These are phyloP conservation scores for Mirza zaza DNA, from an alignment of 2,113 vertebrate genomes.

Conservation along the genomic window DNA sequence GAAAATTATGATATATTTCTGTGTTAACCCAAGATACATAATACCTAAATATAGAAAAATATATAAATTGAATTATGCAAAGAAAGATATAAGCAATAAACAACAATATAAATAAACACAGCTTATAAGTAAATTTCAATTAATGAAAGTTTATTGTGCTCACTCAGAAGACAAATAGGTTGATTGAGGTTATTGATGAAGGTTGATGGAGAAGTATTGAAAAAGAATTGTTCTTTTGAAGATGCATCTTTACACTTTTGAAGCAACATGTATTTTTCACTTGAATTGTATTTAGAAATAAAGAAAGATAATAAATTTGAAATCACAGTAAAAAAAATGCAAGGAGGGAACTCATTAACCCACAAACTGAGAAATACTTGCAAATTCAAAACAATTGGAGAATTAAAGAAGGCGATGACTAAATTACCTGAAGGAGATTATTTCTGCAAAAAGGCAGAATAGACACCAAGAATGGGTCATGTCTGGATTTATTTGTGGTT, in stretches of 20 bases:
- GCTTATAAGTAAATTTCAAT: background rate
- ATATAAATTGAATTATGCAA: background rate
- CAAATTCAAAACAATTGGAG: background rate
- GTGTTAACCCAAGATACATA: background rate
- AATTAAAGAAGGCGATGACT: background rate
- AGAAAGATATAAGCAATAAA: background rate
- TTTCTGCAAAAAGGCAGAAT: background rate
- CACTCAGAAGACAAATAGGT: background rate
- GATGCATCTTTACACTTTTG: background rate
- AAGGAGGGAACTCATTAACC: background rate
- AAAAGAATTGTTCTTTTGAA: slow-evolving; percentile 6
- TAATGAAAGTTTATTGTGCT: background rate
- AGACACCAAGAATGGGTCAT: background rate
- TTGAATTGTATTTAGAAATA: background rate
- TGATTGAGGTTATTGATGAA: background rate
- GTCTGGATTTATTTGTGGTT: background rate
- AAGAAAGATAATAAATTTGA: background rate
- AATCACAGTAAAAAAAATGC: background rate
- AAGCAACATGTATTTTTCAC: background rate
- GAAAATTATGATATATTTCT: background rate
- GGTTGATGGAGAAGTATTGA: background rate
- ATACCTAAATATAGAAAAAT: background rate
- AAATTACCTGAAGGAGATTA: background rate
- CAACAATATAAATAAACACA: background rate
- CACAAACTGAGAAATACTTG: background rate